Evolutionary conservation across 2,113 vertebrate genomes (phyloP).

Genomic region (Pithys albifrons): DNA sequence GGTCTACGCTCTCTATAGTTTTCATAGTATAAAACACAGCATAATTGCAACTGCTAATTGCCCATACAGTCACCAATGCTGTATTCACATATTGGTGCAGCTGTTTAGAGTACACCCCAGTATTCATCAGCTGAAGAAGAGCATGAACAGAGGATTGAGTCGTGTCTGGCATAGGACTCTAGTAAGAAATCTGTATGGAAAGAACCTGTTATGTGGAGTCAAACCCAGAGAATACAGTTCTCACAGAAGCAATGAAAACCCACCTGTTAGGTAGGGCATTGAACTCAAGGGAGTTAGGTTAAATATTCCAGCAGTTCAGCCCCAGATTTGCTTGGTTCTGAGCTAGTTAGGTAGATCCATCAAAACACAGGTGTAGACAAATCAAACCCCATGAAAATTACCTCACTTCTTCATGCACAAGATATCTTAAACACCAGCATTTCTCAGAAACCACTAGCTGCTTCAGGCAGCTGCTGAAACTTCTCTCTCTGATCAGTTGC

Average conservation of each 20-base stretch:
- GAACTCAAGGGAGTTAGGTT: background rate
- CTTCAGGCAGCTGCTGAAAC: background rate
- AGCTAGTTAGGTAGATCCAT: background rate
- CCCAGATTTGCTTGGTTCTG: background rate
- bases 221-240: background rate
- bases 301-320: background rate
- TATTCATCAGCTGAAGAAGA: background rate
- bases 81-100: background rate
- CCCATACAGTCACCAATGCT: background rate
- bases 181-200: background rate
- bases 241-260: background rate
- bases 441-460: background rate
- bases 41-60: background rate
- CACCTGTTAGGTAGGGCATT: background rate
- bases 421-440: background rate
- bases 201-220: background rate
- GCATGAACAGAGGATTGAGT: background rate
- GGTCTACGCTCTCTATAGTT: rapidly evolving
- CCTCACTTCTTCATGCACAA: background rate
- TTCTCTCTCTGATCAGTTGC: background rate
- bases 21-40: background rate
- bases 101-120: background rate
- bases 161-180: background rate
- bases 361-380: background rate
- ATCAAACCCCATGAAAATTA: background rate